Percentiles rank a stretch among this genome's conserved stretches.
phyloP scores from a whole-genome alignment of 2,797 vertebrate genomes.

The Poeciliopsis infans region DNA sequence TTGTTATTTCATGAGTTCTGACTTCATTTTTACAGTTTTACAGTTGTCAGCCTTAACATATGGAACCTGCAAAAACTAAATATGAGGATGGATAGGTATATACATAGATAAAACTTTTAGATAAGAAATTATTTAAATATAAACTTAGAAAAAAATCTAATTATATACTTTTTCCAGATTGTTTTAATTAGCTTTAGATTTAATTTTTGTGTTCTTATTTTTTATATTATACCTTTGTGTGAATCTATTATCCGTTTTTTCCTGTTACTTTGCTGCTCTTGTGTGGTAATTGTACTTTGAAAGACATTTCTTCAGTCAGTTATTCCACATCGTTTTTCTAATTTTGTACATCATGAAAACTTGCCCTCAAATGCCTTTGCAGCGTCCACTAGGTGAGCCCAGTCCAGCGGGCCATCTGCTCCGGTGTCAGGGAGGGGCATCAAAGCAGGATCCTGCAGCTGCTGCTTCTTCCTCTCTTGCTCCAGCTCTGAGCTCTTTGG shows the following conservation, averaged over 20 bases:
- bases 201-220: too few relatives aligned
- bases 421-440: conserved; percentile 94
- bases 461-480: conserved; percentile 84
- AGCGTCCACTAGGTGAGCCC: conserved; percentile 96
- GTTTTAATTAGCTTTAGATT: too few relatives aligned
- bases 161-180: neutral
- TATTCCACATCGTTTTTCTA: conserved; percentile 8
- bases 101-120: neutral
- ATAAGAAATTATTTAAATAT: neutral
- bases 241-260: too few relatives aligned
- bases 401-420: conserved; percentile 91
- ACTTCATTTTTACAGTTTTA: neutral
- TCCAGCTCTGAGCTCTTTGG: conserved; percentile 89
- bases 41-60: neutral
- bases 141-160: neutral
- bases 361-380: conserved; percentile 97
- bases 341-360: conserved; percentile 3
- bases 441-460: conserved; percentile 89
- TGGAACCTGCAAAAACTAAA: neutral
- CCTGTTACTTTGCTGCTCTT: too few relatives aligned
- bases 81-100: neutral
- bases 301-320: neutral
- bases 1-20: neutral
- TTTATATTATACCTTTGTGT: too few relatives aligned
- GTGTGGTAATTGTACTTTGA: too few relatives aligned